Percentiles rank a stretch among this genome's conserved stretches.
Conservation (phyloP, 2,113 vertebrate genomes). For the Hippolais icterina region DNA sequence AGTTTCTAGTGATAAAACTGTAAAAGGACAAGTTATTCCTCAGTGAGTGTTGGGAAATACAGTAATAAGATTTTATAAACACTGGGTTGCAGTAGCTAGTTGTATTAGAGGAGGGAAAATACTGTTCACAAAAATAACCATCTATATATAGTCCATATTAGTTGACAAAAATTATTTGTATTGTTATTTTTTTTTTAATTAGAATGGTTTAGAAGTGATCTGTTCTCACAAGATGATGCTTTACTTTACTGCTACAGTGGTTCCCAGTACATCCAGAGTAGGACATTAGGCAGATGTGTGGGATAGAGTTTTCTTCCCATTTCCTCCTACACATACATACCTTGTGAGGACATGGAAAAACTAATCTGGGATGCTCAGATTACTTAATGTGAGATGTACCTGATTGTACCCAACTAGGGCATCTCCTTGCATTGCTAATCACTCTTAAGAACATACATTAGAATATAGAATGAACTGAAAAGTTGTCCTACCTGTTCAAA, state of each 20-base stretch:
- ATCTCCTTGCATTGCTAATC: constrained; percentile 41
- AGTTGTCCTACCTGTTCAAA: constrained; percentile 18
- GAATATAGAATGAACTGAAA: neutral
- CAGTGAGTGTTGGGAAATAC: neutral
- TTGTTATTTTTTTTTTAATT: neutral
- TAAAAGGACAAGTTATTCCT: constrained; percentile 28
- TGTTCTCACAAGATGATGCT: neutral
- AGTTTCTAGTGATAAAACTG: neutral
- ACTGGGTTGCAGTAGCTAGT: neutral
- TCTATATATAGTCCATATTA: neutral
- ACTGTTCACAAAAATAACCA: neutral
- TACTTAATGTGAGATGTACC: neutral
- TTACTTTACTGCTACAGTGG: neutral
- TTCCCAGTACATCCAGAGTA: neutral
- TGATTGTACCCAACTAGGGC: neutral
- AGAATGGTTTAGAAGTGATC: neutral
- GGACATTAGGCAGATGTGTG: neutral
- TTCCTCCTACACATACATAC: constrained; percentile 8
- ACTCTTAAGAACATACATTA: neutral
- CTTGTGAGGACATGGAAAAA: constrained; percentile 32
- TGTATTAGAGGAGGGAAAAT: neutral
- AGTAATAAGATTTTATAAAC: neutral
- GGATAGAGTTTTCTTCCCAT: neutral
- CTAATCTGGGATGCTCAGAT: constrained; percentile 41
- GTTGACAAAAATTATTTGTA: neutral